phyloP scores from a whole-genome alignment of 2,888 invertebrate genomes.

The Camponotus fellah region DNA sequence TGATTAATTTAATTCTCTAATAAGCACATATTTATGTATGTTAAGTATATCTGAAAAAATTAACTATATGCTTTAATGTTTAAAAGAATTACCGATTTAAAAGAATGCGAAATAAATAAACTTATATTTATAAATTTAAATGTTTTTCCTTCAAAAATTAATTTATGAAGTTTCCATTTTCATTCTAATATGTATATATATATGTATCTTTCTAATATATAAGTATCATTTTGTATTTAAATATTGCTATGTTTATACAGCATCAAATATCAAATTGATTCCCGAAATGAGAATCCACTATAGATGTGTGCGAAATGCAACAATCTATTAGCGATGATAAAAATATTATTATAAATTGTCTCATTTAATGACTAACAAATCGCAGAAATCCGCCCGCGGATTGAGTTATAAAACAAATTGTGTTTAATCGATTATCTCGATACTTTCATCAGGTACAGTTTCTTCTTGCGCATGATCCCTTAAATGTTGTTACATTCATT shows the following conservation, averaged over 20 bases:
- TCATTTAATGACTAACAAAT: neutral
- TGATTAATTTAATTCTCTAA: neutral
- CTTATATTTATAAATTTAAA: neutral
- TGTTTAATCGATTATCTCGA: slow-evolving; percentile 12
- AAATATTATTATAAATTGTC: slow-evolving; percentile 23
- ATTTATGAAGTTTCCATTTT: neutral
- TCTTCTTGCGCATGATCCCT: neutral
- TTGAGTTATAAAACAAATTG: slow-evolving; percentile 27
- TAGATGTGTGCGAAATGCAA: neutral
- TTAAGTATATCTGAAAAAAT: neutral
- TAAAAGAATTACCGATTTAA: neutral
- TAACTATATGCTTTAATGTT: neutral
- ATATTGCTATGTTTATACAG: neutral
- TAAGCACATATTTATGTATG: neutral
- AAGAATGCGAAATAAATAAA: neutral
- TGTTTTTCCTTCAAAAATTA: neutral
- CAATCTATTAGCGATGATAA: neutral
- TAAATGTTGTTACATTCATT: neutral
- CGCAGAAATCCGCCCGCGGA: slow-evolving; percentile 29
- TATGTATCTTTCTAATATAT: neutral
- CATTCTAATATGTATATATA: neutral
- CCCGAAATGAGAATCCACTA: neutral
- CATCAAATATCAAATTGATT: neutral
- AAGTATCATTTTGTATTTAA: neutral
- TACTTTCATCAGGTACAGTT: slow-evolving; percentile 31